Percentiles rank a stretch among this genome's conserved stretches.
Conservation (phyloP, 2,888 invertebrate species). For the Protodeltote pygarga region DNA sequence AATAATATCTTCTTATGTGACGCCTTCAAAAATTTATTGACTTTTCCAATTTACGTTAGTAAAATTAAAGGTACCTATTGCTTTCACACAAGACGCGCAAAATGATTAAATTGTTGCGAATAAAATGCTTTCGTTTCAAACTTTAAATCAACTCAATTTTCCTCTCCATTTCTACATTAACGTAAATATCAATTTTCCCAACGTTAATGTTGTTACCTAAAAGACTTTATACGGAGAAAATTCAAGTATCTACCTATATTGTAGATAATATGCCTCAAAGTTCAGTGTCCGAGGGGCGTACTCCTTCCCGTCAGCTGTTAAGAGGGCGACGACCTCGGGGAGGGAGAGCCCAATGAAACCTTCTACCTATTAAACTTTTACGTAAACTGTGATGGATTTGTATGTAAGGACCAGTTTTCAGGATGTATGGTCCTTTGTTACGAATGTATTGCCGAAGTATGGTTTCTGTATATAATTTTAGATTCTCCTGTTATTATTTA, state of each 20-base stretch:
- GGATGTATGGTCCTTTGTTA: conserved; percentile 11
- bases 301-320: conserved; percentile 76
- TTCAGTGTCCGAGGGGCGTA: conserved; percentile 70
- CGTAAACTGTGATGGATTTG: conserved; percentile 33
- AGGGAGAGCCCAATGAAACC: conserved; percentile 41
- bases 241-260: conserved; percentile 36
- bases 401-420: conserved; percentile 12
- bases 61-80: too few species aligned
- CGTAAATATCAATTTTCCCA: conserved; percentile 28
- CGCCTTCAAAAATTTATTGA: too few species aligned
- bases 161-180: conserved; percentile 1
- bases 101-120: too few species aligned
- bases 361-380: conserved; percentile 47
- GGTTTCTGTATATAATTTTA: background rate
- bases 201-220: conserved; percentile 27
- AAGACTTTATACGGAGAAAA: conserved; percentile 31
- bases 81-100: too few species aligned
- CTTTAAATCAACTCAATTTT: conserved; percentile 19
- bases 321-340: conserved; percentile 68
- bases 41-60: too few species aligned
- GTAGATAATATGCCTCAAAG: conserved; percentile 50
- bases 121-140: too few species aligned
- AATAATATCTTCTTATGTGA: too few species aligned
- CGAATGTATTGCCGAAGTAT: background rate
- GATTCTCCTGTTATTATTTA: too few species aligned